phyloP scores from a whole-genome alignment of 2,113 vertebrate species.

The Lepidothrix coronata region DNA sequence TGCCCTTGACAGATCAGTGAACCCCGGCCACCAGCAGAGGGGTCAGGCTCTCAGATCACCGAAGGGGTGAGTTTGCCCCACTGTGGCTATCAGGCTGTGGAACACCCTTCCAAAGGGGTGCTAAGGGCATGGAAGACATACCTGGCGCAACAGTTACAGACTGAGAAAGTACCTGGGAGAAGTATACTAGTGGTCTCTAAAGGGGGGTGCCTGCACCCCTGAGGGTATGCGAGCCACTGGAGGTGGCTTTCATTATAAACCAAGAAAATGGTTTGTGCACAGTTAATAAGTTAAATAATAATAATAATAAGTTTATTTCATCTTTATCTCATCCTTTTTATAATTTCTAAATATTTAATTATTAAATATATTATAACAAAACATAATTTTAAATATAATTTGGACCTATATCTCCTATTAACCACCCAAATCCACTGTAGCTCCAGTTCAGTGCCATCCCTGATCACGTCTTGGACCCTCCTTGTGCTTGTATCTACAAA shows the following conservation, averaged over 20 bases:
- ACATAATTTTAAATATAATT: background rate
- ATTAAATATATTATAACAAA: background rate
- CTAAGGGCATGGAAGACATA: background rate
- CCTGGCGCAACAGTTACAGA: background rate
- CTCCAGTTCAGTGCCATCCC: background rate
- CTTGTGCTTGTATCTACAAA: background rate
- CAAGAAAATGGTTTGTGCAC: background rate
- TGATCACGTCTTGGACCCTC: background rate
- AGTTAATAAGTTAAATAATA: background rate
- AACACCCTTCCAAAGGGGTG: background rate
- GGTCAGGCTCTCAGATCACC: background rate
- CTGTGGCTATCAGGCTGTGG: background rate
- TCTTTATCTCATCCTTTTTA: background rate
- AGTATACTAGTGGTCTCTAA: background rate
- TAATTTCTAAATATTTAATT: background rate
- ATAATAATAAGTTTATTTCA: background rate
- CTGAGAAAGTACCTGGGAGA: background rate
- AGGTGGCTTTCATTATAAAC: no score
- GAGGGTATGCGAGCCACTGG: no score
- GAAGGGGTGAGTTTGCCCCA: background rate
- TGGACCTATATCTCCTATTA: background rate
- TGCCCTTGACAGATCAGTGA: background rate
- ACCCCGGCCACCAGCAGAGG: accelerated
- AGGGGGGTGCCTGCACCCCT: background rate
- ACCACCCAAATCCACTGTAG: background rate